These are phyloP conservation scores for Semotilus atromaculatus DNA, from an alignment of 2,797 vertebrate genomes.

Conservation along the genomic window DNA sequence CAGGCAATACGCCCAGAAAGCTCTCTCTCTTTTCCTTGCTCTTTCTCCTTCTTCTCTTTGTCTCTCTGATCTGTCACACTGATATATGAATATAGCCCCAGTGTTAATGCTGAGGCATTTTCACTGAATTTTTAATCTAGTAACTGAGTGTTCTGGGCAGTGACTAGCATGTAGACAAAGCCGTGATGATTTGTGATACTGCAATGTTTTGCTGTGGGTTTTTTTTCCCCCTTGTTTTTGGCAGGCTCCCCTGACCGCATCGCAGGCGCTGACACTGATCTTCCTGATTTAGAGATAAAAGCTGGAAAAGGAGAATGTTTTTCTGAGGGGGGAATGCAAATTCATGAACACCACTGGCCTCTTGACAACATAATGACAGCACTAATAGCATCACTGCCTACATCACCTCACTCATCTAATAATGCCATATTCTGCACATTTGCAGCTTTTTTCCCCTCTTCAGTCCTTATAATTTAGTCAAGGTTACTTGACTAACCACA, in stretches of 20 bases:
- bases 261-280: conserved; percentile 33
- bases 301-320: conserved; percentile 7
- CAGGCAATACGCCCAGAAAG: conserved; percentile 24
- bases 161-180: conserved; percentile 48
- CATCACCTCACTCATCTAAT: neutral
- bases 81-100: conserved; percentile 59
- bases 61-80: conserved; percentile 43
- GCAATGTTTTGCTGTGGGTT: conserved; percentile 49
- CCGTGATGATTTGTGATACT: conserved; percentile 58
- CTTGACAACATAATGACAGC: neutral
- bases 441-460: no score
- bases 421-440: neutral
- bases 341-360: neutral
- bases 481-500: neutral
- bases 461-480: neutral
- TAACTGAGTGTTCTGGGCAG: conserved; percentile 48
- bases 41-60: conserved; percentile 18
- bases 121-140: conserved; percentile 56
- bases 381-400: neutral
- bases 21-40: conserved; percentile 25
- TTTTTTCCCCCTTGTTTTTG: conserved; percentile 30
- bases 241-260: conserved; percentile 37
- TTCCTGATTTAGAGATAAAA: conserved; percentile 34
- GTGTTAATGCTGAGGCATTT: conserved; percentile 50
- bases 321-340: conserved; percentile 14